These are phyloP conservation scores for Poecile atricapillus DNA, from an alignment of 2,113 vertebrate genomes.

Conservation along the genomic window DNA sequence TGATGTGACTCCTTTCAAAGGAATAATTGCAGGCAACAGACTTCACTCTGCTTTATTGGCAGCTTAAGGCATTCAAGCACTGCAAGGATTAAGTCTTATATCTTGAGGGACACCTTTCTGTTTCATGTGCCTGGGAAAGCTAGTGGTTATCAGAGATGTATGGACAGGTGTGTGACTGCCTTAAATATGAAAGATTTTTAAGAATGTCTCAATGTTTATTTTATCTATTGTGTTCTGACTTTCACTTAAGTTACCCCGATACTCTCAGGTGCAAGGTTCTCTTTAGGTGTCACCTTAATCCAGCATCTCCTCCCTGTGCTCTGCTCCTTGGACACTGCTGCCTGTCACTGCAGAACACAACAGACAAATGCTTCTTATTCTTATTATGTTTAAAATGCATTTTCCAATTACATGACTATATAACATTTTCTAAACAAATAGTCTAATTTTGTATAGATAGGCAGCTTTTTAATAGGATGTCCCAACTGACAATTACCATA, in stretches of 20 bases:
- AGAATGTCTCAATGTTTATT: not conserved
- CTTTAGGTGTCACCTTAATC: not conserved
- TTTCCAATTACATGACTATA: not conserved
- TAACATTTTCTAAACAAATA: slow-evolving; percentile 31
- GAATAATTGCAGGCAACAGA: not conserved
- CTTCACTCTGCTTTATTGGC: not conserved
- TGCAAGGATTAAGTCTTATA: not conserved
- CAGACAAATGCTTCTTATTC: not conserved
- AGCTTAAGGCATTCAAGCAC: not conserved
- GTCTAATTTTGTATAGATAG: not conserved
- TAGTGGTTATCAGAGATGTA: not conserved
- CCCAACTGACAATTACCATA: not conserved
- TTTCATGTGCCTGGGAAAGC: not conserved
- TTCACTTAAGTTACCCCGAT: not conserved
- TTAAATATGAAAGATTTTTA: not conserved
- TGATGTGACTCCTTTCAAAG: not conserved
- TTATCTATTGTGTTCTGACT: not conserved
- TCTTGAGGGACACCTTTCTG: not conserved
- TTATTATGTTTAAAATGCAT: not conserved
- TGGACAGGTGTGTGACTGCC: not conserved
- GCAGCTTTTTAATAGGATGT: slow-evolving; percentile 28
- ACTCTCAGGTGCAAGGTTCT: not conserved
- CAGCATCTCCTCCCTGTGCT: fast-evolving
- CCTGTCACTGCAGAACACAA: not conserved
- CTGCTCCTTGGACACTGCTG: not conserved